These are phyloP conservation scores for Leptatherina wallacei DNA, from an alignment of 2,797 vertebrate species.

Conservation along the genomic window DNA sequence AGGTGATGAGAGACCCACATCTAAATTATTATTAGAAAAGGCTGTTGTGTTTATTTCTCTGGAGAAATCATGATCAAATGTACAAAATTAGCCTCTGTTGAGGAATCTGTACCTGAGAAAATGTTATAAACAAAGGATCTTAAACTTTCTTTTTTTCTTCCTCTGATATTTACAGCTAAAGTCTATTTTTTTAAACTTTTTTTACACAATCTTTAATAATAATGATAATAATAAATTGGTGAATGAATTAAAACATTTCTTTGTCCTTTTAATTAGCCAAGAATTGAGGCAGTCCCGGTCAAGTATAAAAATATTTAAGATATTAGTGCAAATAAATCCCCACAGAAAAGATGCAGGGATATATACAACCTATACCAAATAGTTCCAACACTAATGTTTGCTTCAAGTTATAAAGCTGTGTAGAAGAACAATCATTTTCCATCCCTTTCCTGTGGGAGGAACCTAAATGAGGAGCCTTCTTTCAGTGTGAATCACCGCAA, in stretches of 20 bases:
- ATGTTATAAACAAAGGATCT: no score
- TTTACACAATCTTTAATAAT: no score
- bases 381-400: no score
- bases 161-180: not conserved
- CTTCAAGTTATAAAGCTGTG: no score
- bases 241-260: no score
- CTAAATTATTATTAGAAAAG: not conserved
- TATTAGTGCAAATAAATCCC: no score
- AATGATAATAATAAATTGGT: not conserved
- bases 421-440: not conserved
- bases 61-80: not conserved
- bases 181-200: not conserved
- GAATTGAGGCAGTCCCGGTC: not conserved
- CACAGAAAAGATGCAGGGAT: not conserved
- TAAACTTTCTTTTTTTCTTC: no score
- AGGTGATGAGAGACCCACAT: slow-evolving; percentile 2
- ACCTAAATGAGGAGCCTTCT: not conserved
- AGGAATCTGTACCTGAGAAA: not conserved
- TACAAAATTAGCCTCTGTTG: not conserved
- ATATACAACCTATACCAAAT: not conserved
- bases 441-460: not conserved
- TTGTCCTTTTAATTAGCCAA: no score
- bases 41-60: not conserved
- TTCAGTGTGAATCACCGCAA: not conserved
- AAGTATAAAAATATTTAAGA: not conserved